Conservation (phyloP, 2,888 invertebrate genomes). For the Hyles lineata region DNA sequence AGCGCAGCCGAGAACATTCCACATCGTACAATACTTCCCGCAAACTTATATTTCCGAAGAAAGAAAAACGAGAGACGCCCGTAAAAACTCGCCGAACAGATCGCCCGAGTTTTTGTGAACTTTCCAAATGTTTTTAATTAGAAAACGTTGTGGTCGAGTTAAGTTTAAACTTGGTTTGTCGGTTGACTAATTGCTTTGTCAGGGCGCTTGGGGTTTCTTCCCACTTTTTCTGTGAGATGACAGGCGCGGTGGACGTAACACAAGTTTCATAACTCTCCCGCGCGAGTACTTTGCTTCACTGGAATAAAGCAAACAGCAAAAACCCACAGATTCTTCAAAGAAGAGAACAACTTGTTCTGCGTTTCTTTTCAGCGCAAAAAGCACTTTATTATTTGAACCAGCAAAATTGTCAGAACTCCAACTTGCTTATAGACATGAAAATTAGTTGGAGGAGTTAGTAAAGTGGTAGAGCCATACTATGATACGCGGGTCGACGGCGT, state of each 20-base stretch:
- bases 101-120: conserved; percentile 1
- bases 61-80: neutral
- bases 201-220: neutral
- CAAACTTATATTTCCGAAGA: conserved; percentile 9
- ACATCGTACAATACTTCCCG: neutral
- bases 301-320: neutral
- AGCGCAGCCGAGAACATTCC: neutral
- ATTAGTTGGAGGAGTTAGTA: neutral
- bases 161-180: conserved; percentile 17
- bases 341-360: neutral
- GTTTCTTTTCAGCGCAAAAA: neutral
- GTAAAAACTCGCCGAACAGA: conserved; percentile 9
- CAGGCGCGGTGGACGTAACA: neutral
- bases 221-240: neutral
- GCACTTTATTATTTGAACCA: too few species aligned
- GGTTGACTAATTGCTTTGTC: conserved; percentile 26
- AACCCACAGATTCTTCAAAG: neutral
- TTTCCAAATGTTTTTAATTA: conserved; percentile 25
- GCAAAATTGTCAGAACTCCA: neutral
- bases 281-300: neutral
- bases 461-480: neutral
- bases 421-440: conserved; percentile 3
- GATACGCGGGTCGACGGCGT: too few species aligned
- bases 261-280: neutral
- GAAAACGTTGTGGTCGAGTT: conserved; percentile 24